These are phyloP conservation scores for Temnothorax unifasciatus DNA, from an alignment of 2,888 invertebrate species.

Conservation along the genomic window DNA sequence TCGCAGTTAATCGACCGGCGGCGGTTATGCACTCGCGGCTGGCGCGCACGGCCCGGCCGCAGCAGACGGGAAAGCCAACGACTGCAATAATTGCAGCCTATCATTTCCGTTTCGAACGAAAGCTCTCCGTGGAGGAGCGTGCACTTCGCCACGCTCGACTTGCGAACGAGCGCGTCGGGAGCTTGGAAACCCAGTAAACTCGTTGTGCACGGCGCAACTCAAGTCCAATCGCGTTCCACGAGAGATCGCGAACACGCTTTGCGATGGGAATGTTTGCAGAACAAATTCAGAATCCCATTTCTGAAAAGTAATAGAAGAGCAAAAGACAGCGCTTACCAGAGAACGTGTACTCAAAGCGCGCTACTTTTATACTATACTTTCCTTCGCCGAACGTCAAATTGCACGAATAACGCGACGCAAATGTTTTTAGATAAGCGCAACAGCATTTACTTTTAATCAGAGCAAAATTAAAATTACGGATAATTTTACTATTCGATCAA, in stretches of 20 bases:
- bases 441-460: neutral
- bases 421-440: neutral
- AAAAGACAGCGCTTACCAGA: neutral
- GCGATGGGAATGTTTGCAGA: neutral
- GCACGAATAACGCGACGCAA: neutral
- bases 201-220: conserved; percentile 28
- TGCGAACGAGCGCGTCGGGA: conserved; percentile 18
- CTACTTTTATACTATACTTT: neutral
- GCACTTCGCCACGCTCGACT: conserved; percentile 39
- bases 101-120: conserved; percentile 68
- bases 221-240: neutral
- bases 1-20: conserved; percentile 79
- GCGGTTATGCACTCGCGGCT: conserved; percentile 65
- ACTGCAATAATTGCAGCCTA: conserved; percentile 69
- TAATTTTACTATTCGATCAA: neutral
- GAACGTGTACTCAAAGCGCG: neutral
- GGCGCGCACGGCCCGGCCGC: conserved; percentile 39
- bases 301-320: neutral
- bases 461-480: neutral
- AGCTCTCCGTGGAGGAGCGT: conserved; percentile 37
- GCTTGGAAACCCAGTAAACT: conserved; percentile 53
- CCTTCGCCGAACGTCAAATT: neutral
- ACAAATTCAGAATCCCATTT: neutral
- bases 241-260: neutral
- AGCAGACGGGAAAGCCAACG: conserved; percentile 67